Percentiles rank a stretch among this genome's conserved stretches.
Conservation (phyloP, 2,888 invertebrate species). For the Pachycephus smyrnensis region DNA sequence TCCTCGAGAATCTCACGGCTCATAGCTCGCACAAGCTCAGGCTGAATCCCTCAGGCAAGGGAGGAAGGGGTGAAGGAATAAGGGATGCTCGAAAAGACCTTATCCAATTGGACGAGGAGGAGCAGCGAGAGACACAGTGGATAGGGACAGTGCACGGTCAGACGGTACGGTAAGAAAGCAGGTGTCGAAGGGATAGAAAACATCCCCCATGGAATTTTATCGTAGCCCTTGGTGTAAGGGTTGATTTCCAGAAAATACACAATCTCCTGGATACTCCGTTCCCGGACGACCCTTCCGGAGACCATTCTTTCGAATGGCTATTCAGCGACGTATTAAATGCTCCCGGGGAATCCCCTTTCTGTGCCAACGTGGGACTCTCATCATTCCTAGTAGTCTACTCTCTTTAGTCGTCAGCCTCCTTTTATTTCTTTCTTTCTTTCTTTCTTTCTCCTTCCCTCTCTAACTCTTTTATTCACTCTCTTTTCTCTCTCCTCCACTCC, state of each 20-base stretch:
- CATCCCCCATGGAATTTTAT: background rate
- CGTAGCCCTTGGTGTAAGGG: background rate
- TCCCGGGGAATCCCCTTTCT: slow-evolving; percentile 33
- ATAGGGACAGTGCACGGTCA: background rate
- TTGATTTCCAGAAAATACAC: background rate
- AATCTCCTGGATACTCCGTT: slow-evolving; percentile 8
- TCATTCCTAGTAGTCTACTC: slow-evolving; percentile 43
- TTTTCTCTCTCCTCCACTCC: slow-evolving; percentile 33
- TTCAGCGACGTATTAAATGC: slow-evolving; percentile 59
- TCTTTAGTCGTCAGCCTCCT: slow-evolving; percentile 18
- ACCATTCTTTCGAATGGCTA: slow-evolving; percentile 55
- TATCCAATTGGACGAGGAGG: background rate
- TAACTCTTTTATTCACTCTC: slow-evolving; percentile 21
- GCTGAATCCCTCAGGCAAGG: background rate
- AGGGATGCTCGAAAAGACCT: background rate
- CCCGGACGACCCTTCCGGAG: slow-evolving; percentile 36
- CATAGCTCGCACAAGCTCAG: background rate
- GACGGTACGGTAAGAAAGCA: background rate
- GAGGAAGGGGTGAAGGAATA: background rate
- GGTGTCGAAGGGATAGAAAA: background rate
- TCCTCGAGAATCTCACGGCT: slow-evolving; percentile 3
- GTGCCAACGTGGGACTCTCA: slow-evolving; percentile 48
- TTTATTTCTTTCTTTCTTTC: background rate
- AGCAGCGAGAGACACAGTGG: background rate
- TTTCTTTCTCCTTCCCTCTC: background rate